Conservation (phyloP, 2,113 vertebrate species). For the Tyto alba region DNA sequence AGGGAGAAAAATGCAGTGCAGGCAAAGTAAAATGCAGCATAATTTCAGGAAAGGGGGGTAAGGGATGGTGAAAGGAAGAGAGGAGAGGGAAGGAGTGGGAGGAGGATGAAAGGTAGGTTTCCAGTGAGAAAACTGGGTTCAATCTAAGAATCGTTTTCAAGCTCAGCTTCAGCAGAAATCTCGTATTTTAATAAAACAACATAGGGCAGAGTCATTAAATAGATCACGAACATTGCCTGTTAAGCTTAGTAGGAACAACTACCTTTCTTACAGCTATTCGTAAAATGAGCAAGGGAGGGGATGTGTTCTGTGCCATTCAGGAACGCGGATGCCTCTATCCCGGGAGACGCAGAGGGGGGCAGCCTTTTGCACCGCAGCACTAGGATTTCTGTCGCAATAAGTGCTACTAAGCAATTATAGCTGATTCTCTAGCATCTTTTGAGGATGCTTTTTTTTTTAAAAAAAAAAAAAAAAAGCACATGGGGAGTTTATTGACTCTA, state of each 20-base stretch:
- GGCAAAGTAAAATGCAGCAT: conserved; percentile 24
- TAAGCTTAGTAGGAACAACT: neutral
- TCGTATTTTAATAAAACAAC: neutral
- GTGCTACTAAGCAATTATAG: neutral
- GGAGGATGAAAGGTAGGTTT: neutral
- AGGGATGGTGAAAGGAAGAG: neutral
- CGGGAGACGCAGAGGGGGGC: neutral
- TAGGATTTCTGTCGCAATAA: conserved; percentile 29
- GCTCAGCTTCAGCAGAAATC: conserved; percentile 12
- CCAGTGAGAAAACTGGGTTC: neutral
- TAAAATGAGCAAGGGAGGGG: neutral
- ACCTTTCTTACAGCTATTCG: neutral
- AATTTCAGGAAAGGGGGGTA: conserved; percentile 6
- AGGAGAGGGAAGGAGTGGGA: neutral
- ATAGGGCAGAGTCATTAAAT: neutral
- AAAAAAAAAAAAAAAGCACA: neutral
- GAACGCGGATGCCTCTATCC: neutral
- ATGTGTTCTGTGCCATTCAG: neutral
- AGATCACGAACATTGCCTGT: neutral
- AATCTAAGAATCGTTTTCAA: conserved; percentile 14
- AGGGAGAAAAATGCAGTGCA: neutral
- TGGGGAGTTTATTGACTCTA: neutral
- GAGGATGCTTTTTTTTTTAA: neutral
- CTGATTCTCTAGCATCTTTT: neutral
- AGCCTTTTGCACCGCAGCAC: neutral